A percentile compares a stretch with the other conserved stretches of the same genome.
Conservation (phyloP, 2,888 invertebrate species). For the Heliconius charithonia region DNA sequence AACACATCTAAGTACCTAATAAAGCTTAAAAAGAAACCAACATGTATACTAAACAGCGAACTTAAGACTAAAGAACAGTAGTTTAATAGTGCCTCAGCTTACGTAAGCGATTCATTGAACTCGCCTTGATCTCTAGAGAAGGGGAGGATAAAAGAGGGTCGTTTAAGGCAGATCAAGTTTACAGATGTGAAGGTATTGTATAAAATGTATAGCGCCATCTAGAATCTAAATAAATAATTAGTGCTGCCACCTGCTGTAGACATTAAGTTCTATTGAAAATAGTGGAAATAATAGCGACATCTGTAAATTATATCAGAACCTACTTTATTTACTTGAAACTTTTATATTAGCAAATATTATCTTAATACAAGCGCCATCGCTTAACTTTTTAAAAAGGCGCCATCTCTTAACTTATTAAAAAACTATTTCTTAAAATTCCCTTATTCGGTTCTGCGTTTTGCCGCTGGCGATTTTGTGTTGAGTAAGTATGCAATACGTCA, state of each 20-base stretch:
- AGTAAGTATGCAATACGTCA: not conserved
- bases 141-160: slow-evolving; percentile 14
- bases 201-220: slow-evolving; percentile 18
- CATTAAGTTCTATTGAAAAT: not conserved
- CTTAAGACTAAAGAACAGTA: not conserved
- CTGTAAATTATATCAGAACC: not conserved
- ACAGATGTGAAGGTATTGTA: not conserved
- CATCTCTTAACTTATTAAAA: not conserved
- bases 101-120: slow-evolving; percentile 29
- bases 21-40: no score
- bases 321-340: not conserved
- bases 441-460: no score
- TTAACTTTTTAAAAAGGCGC: not conserved
- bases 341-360: not conserved
- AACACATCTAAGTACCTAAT: no score
- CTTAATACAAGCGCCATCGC: not conserved
- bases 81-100: slow-evolving; percentile 9
- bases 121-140: slow-evolving; percentile 24
- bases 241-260: not conserved
- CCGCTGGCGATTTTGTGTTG: not conserved
- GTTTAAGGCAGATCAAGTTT: not conserved
- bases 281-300: not conserved
- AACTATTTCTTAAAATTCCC: not conserved
- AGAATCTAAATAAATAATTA: not conserved
- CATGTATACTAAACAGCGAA: not conserved